Evolutionary conservation across 2,797 vertebrate species (phyloP), one percentile per base, ranked within the genome.

Genomic region (Sebastes itinus): DNA sequence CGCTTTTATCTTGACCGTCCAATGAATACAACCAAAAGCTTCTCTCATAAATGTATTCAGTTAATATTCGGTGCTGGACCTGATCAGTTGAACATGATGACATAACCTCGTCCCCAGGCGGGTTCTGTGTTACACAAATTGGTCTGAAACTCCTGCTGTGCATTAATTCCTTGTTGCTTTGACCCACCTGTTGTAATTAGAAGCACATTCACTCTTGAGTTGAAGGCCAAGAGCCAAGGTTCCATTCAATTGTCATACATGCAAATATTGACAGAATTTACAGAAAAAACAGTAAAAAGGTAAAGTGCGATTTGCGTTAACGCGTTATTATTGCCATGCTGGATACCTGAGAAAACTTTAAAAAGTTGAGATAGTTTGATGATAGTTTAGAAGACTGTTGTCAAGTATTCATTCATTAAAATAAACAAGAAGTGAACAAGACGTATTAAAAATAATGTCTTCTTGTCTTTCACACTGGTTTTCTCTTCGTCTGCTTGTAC

Each of bases 41-140:
- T 59, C 78, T 71, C 58, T 58, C 18, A 49, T 32, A 60, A 72
- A 81, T 30, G 56, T 30, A 67, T 65, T 12, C 46, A 60, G 22
- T 55, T 54, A 54, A 77, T 80, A 81, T 72, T 76, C 49, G 3
- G 28, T 20, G 30, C 70, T 55, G 63, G 70, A 54, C n/a, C 46
- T 22, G 42, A 54, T 80, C 58, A 62, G 75, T 33, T 64, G 66
- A 65, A 46, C 58, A 49, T 25, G 69, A 80, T 71, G 66, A 66
- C 74, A 5, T 68, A n/a, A 68, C 77, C 81, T 77, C 54, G 2
- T 75, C 83, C 80, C 67, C 61, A 4, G 70, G 77, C 16, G 5
- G 27, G 30, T 52, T 78, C 69, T 82, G 76, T 75, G 72, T 76
- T 74, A 54, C 77, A 87, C 72, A 84, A 62, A 84, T 83, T 84